phyloP scores from a whole-genome alignment of 53 echinoderm and acorn worm species.

The Echinometra lucunter region DNA sequence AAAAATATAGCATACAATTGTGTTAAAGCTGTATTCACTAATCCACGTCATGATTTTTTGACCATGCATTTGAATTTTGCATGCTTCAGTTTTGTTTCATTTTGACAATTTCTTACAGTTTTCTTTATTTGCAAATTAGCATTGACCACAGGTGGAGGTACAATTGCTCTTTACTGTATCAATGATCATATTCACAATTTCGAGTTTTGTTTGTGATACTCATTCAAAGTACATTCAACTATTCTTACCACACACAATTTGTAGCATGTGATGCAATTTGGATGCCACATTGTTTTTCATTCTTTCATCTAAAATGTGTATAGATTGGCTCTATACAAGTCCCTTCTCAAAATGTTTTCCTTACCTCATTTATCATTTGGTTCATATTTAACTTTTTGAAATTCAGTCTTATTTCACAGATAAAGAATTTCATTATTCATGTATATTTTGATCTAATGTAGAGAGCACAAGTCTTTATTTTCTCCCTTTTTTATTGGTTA shows the following conservation, averaged over 20 bases:
- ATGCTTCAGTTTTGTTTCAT: neutral
- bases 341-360: neutral
- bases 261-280: no score
- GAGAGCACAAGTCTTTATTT: neutral
- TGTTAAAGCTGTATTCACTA: no score
- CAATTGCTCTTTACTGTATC: neutral
- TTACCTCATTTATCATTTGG: neutral
- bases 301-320: neutral
- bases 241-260: no score
- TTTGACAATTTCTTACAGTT: neutral
- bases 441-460: neutral
- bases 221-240: neutral
- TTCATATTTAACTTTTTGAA: no score
- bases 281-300: neutral
- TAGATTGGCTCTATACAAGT: neutral
- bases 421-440: neutral
- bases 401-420: neutral
- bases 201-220: neutral
- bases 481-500: neutral
- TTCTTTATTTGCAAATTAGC: neutral
- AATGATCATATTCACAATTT: neutral
- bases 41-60: neutral
- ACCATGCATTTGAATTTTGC: neutral
- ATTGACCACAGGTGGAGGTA: neutral
- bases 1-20: no score